Evolutionary conservation across 2,113 vertebrate genomes (phyloP).

Genomic region (Eptesicus fuscus): DNA sequence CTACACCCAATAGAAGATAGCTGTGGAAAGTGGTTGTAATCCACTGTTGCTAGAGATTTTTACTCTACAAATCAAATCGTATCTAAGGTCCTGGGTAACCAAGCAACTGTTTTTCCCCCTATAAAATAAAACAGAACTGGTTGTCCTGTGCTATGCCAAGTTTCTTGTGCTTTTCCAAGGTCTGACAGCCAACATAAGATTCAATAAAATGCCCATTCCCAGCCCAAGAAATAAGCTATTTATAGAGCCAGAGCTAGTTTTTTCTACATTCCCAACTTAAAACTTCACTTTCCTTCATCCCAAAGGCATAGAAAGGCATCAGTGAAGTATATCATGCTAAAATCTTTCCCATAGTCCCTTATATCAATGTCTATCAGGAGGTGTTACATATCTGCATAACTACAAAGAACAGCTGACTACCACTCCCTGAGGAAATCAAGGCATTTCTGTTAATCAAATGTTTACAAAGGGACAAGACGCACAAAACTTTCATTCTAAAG

Average conservation of each 20-base stretch:
- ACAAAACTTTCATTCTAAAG: neutral
- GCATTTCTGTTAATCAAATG: neutral
- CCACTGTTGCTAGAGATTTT: constrained; percentile 29
- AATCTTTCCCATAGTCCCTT: neutral
- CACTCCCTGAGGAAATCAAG: neutral
- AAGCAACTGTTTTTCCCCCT: constrained; percentile 19
- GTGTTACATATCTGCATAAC: neutral
- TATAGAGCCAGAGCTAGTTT: neutral
- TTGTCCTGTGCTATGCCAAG: neutral
- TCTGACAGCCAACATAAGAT: neutral
- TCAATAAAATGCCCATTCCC: constrained; percentile 11
- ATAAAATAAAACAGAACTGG: constrained; percentile 47
- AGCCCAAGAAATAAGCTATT: neutral
- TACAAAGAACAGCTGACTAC: neutral
- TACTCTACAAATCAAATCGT: constrained; percentile 29
- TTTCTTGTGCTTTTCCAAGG: constrained; percentile 37
- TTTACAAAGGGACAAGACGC: constrained; percentile 3
- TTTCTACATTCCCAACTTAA: constrained; percentile 3
- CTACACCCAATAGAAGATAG: neutral
- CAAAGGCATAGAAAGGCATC: neutral
- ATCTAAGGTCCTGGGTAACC: constrained; percentile 28
- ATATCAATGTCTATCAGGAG: neutral
- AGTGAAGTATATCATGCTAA: neutral
- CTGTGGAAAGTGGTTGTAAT: neutral
- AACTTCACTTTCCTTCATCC: neutral